Conservation (phyloP, 2,888 invertebrate genomes). For the Rotaria sp. region DNA sequence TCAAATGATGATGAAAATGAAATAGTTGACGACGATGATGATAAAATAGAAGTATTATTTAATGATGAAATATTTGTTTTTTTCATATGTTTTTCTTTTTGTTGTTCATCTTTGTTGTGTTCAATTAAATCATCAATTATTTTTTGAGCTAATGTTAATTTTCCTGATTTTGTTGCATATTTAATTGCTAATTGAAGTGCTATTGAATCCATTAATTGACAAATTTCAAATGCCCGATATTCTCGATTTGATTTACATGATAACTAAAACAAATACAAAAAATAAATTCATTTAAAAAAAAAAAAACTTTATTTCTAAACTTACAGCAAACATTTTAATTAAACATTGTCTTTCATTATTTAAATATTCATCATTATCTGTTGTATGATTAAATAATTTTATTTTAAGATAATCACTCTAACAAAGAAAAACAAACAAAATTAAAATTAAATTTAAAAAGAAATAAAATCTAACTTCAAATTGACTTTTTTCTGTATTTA, state of each 20-base stretch:
- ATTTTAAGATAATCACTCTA: too few relatives aligned
- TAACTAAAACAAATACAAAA: slow-evolving; percentile 58
- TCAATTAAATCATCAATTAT: too few relatives aligned
- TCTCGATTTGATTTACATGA: slow-evolving; percentile 77
- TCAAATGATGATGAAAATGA: too few relatives aligned
- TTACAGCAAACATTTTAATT: slow-evolving; percentile 18
- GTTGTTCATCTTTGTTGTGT: too few relatives aligned
- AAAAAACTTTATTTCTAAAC: not conserved
- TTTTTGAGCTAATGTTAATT: slow-evolving; percentile 71
- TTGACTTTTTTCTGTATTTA: not conserved
- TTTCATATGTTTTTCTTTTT: not conserved
- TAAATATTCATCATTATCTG: too few relatives aligned
- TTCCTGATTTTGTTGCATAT: slow-evolving; percentile 73
- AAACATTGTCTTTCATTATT: slow-evolving; percentile 29
- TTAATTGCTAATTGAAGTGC: slow-evolving; percentile 76
- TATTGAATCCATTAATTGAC: slow-evolving; percentile 71
- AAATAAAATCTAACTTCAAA: not conserved
- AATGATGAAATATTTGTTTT: too few relatives aligned
- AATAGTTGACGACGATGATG: not conserved
- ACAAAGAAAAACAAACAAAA: too few relatives aligned
- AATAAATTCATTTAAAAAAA: not conserved
- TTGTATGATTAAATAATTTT: too few relatives aligned
- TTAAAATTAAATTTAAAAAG: not conserved
- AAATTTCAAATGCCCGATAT: slow-evolving; percentile 75
- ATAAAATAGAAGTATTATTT: too few relatives aligned